Conservation (phyloP, 2,888 invertebrate genomes). For the Conomelus anceps region DNA sequence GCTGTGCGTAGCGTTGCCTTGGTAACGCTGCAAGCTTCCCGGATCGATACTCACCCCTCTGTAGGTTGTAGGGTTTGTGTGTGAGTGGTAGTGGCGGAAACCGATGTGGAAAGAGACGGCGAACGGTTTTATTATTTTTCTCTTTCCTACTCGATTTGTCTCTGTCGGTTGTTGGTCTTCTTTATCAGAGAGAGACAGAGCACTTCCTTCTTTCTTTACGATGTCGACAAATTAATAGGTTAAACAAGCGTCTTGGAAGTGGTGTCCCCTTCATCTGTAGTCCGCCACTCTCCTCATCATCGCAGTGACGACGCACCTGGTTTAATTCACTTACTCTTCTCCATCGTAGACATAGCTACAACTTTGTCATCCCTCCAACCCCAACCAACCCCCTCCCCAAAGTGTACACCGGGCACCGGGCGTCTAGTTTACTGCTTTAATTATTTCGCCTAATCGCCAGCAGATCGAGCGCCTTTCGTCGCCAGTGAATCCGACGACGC, state of each 20-base stretch:
- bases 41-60: conserved; percentile 5
- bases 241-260: not conserved
- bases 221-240: conserved; percentile 12
- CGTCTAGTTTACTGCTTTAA: not conserved
- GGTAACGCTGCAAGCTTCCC: conserved; percentile 1
- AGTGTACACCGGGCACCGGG: not conserved
- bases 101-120: not conserved
- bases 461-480: not conserved
- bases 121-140: not conserved
- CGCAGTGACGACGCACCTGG: not conserved
- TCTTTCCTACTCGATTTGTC: not conserved
- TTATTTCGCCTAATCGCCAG: not conserved
- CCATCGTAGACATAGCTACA: not conserved
- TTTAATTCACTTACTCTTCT: not conserved
- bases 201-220: not conserved
- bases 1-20: not conserved
- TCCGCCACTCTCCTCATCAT: not conserved
- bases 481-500: not conserved
- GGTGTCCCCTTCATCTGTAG: not conserved
- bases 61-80: not conserved
- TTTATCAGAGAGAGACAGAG: not conserved
- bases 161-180: not conserved
- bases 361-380: not conserved
- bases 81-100: not conserved
- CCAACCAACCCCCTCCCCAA: too few species aligned